These are phyloP conservation scores for Myotis pilosus DNA, from an alignment of 2,797 vertebrate species.

Conservation along the genomic window DNA sequence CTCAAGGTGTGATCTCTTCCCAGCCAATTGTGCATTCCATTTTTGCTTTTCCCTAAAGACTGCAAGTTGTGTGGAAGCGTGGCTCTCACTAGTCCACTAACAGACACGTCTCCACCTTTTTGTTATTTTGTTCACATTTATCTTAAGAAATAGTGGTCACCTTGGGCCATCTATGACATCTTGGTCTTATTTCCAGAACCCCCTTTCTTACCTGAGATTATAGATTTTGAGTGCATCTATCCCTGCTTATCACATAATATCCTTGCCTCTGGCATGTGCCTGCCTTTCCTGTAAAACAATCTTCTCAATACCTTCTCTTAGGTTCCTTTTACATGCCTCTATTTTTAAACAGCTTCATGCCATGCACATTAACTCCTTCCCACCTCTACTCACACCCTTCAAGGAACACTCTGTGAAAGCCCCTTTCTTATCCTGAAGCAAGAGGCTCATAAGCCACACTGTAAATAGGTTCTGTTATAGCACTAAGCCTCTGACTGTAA, in stretches of 20 bases:
- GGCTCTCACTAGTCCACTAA: constrained; percentile 44
- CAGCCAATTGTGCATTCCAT: neutral
- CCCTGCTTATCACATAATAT: constrained; percentile 55
- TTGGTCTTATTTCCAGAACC: constrained; percentile 55
- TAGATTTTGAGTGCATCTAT: constrained; percentile 64
- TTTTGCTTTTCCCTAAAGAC: neutral
- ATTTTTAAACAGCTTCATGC: constrained; percentile 42
- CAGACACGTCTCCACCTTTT: constrained; percentile 37
- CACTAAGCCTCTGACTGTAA: constrained; percentile 60
- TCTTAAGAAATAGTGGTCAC: constrained; percentile 58
- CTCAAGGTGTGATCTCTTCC: neutral
- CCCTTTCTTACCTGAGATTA: constrained; percentile 70
- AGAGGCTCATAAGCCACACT: constrained; percentile 17
- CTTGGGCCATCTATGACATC: constrained; percentile 42
- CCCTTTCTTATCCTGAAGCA: constrained; percentile 44
- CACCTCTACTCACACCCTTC: neutral
- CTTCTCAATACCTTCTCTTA: constrained; percentile 43
- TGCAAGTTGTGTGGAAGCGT: neutral
- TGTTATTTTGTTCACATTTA: constrained; percentile 64
- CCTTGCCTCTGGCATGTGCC: constrained; percentile 49
- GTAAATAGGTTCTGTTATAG: neutral
- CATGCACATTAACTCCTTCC: neutral
- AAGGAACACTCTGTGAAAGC: neutral
- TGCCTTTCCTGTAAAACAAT: constrained; percentile 64
- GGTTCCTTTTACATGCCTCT: constrained; percentile 5